Base-by-base conservation (phyloP, 2,797 vertebrate species). In the Tragopan temminckii region DNA sequence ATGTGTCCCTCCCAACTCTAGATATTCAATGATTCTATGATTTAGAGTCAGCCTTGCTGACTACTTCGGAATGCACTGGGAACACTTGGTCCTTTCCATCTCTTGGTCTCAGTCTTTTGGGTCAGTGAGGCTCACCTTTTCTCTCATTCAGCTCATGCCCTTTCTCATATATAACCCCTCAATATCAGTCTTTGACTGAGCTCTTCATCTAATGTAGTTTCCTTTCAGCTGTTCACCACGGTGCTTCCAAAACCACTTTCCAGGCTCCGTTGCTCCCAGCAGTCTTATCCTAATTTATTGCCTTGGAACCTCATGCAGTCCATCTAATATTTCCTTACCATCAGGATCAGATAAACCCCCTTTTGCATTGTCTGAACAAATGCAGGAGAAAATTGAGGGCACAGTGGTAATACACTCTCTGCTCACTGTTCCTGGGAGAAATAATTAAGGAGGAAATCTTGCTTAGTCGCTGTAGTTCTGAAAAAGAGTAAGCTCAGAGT, bases 381-480 rank as follows among this genome's bases (percentile, higher is more conserved):
- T 50, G 40, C 71, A 72, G 53, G n/a, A 69, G 55, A 88, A 93
- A 94, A 94, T 66, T 71, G 72, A 92, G 91, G 89, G 76, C 69
- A 87, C 2, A 27, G 79, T 23, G 57, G 52, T 81, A 89, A 91
- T 63, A 79, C 25, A n/a, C 38, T 81, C 69, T 83, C 88, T 80
- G 64, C 58, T 82, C 52, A 12, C 48, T 75, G 61, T 75, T 92
- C 87, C 85, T 88, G 36, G 63, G 77, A 92, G 77, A 89, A 91
- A 94, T 86, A 91, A 92, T 94, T 94, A 88, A 31, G 55, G 36
- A 58, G 59, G 55, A 93, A 88, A 91, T 91, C 74, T 93, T 72
- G 85, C 75, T 93, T 89, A 81, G 82, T 83, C 0, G 0, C 79
- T 92, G 3, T 40, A 78, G 35, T 81, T 67, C 72, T 71, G 67